A percentile compares a stretch with the other conserved stretches of the same genome.
Conservation (phyloP, 1,140 invertebrate species). For the Monochamus saltuarius region DNA sequence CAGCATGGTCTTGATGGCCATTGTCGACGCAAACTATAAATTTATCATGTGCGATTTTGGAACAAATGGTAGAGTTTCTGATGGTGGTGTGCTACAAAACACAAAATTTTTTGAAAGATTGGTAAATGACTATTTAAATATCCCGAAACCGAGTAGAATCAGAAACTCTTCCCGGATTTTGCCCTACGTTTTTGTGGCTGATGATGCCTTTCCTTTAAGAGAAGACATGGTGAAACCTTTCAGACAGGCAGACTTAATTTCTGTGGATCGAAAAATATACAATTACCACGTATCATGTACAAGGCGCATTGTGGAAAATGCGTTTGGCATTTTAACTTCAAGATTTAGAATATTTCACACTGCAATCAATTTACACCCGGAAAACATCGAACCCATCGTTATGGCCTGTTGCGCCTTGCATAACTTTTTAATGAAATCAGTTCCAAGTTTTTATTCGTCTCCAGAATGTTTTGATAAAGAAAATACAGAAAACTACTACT, state of each 20-base stretch:
- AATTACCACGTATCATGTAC: too few species aligned
- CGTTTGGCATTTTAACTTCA: too few species aligned
- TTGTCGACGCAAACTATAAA: slow-evolving; percentile 55
- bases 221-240: slow-evolving; percentile 19
- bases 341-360: too few species aligned
- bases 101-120: slow-evolving; percentile 8
- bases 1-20: slow-evolving; percentile 54
- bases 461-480: too few species aligned
- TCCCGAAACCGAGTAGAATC: slow-evolving; percentile 1
- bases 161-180: background rate
- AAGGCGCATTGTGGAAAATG: too few species aligned
- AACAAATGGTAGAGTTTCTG: slow-evolving; percentile 17
- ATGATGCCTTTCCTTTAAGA: slow-evolving; percentile 15
- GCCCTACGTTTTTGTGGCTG: slow-evolving; percentile 15
- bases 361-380: too few species aligned
- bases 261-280: too few species aligned
- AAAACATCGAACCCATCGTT: too few species aligned
- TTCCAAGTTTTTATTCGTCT: too few species aligned
- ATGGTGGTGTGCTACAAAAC: slow-evolving; percentile 11
- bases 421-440: too few species aligned
- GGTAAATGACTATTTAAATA: slow-evolving; percentile 1
- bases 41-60: slow-evolving; percentile 43
- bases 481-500: too few species aligned
- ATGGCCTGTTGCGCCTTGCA: too few species aligned
- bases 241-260: background rate